phyloP scores from a whole-genome alignment of 2,888 invertebrate genomes.

The Gari tellinella region DNA sequence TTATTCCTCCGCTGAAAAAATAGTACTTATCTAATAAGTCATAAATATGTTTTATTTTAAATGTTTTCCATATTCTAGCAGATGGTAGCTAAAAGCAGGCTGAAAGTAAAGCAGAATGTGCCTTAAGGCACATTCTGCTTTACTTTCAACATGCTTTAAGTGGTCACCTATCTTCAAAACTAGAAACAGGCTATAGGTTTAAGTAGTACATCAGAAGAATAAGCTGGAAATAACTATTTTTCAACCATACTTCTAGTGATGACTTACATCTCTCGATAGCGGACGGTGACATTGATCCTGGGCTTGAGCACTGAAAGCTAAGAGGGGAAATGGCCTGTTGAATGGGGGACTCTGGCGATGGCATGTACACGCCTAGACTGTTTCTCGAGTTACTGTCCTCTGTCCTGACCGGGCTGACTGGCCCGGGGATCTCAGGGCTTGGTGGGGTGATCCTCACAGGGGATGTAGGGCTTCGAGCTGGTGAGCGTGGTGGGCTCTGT shows the following conservation, averaged over 20 bases:
- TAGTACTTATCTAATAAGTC: too few species aligned
- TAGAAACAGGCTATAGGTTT: too few species aligned
- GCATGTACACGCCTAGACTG: constrained; percentile 13
- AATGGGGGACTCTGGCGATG: constrained; percentile 26
- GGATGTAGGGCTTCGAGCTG: constrained; percentile 3
- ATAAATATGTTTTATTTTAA: too few species aligned
- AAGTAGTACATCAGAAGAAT: too few species aligned
- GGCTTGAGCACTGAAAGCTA: constrained; percentile 1
- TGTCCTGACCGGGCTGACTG: not conserved
- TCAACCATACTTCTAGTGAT: too few species aligned
- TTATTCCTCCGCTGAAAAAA: too few species aligned
- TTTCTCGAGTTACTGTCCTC: too few species aligned
- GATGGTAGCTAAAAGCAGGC: not conserved
- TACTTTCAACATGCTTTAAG: too few species aligned
- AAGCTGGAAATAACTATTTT: too few species aligned
- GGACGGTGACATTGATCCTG: constrained; percentile 13
- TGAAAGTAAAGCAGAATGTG: not conserved
- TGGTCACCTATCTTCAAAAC: too few species aligned
- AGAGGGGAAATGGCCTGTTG: constrained; percentile 15
- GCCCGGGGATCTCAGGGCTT: constrained; percentile 3
- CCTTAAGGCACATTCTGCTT: too few species aligned
- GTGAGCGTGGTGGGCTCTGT: constrained; percentile 27
- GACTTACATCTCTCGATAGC: constrained; percentile 53
- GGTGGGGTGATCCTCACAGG: constrained; percentile 23
- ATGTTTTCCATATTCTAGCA: too few species aligned